Evolutionary conservation across 2,113 vertebrate species (phyloP), one percentile per base, ranked within the genome.

Genomic region (Brachyistius frenatus): DNA sequence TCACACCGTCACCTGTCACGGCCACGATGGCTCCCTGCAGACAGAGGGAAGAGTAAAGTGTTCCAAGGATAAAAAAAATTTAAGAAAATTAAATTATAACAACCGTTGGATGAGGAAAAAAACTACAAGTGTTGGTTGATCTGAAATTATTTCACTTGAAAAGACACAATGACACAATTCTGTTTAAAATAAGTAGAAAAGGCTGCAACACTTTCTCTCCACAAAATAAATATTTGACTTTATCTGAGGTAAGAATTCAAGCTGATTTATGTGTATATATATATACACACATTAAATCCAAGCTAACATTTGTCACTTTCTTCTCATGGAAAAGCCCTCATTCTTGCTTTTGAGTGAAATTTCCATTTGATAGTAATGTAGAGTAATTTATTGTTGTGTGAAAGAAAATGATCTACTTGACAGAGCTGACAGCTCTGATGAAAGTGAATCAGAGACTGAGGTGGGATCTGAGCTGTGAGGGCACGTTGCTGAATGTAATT

Each of bases 21-120:
- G 97, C 97, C 79, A 98, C 96, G 0, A 98, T 98, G 90, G 97
- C 97, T 0, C 97, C 97, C 97, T 98, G 90, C 3, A 7, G 56
- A 57, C 56, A 61, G 46, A 56, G 15, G n/a, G 49, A 41, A 15
- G 49, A 0, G 7, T 36, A 23, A 23, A 23, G 23, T 23, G 23
- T 23, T 23, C 1, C 23, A 23, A 23, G 23, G 23, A 23, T 23
- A 23, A 44, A n/a, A 54, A 30, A 36, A 37, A 37, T 0, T 0
- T 7, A 3, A 35, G 13, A n/a, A 8, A 13, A 13, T 2, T 11
- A 13, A 44, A 44, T 13, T 41, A 5, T 9, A 44, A 23, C 23
- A 23, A 23, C 23, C 23, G 23, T 23, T 23, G 23, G 23, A 23
- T 23, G 23, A 23, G 23, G 23, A 23, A 23, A 23, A 23, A 44